Evolutionary conservation across 2,797 vertebrate species (phyloP).

Genomic region (Prionace glauca): DNA sequence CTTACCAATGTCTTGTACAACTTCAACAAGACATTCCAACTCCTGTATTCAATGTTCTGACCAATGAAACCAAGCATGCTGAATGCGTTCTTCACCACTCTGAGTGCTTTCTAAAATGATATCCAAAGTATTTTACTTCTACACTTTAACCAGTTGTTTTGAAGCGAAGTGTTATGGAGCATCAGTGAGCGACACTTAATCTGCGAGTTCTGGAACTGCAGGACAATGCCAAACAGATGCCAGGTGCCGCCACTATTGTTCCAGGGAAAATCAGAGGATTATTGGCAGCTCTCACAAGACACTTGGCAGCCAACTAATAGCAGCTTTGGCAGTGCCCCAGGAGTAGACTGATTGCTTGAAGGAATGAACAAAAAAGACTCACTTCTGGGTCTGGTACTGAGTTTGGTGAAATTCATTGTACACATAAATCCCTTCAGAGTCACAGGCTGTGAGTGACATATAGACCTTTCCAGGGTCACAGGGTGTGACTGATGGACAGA

Average conservation of each 20-base stretch:
- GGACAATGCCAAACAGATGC: neutral
- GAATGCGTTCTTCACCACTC: no score
- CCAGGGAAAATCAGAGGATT: neutral
- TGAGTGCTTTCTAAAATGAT: neutral
- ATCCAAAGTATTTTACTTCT: neutral
- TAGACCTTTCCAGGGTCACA: no score
- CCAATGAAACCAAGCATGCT: no score
- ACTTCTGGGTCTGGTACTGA: no score
- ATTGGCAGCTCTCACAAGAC: neutral
- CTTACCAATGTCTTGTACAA: no score
- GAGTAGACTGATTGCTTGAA: neutral
- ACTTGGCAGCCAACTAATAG: neutral
- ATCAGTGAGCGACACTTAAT: neutral
- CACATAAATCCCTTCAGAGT: no score
- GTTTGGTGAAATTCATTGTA: no score
- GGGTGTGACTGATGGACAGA: no score
- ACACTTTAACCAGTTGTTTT: neutral
- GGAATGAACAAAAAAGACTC: no score
- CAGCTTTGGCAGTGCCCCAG: neutral
- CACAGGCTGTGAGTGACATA: no score
- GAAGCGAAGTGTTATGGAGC: neutral
- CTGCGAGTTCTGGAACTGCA: neutral
- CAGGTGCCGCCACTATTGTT: neutral
- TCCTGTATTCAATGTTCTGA: no score
- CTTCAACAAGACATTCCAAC: no score